Percentiles rank a stretch among this genome's conserved stretches.
These are phyloP conservation scores for Orgyia antiqua DNA, from an alignment of 2,888 invertebrate species.

Conservation along the genomic window DNA sequence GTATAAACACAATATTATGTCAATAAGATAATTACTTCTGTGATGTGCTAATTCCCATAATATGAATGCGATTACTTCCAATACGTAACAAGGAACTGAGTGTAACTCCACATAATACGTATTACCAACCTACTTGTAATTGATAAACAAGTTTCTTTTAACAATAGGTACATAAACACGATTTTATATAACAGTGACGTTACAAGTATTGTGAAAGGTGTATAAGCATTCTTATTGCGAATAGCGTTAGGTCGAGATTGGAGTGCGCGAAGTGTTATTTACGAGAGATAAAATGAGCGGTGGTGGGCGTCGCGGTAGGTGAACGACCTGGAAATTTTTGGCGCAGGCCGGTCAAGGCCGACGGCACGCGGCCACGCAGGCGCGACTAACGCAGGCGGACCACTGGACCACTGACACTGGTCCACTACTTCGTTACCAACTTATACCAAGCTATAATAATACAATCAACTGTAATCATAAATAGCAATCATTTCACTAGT, in stretches of 20 bases:
- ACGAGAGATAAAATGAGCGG: constrained; percentile 69
- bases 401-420: constrained; percentile 22
- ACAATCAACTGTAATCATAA: too few species aligned
- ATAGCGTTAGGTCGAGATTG: constrained; percentile 33
- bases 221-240: constrained; percentile 22
- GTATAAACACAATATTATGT: neutral
- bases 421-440: neutral
- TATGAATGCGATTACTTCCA: constrained; percentile 9
- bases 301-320: constrained; percentile 66
- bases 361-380: constrained; percentile 45
- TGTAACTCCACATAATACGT: constrained; percentile 39
- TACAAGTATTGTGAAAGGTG: constrained; percentile 14
- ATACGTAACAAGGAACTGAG: constrained; percentile 25
- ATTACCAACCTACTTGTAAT: constrained; percentile 44
- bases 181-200: constrained; percentile 56
- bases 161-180: constrained; percentile 63
- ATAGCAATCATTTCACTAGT: too few species aligned
- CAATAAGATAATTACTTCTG: neutral
- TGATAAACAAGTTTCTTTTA: constrained; percentile 71
- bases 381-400: constrained; percentile 37
- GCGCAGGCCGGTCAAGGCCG: constrained; percentile 78
- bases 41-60: constrained; percentile 8
- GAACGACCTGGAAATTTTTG: constrained; percentile 76
- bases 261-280: constrained; percentile 43
- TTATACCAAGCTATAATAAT: too few species aligned